Conservation (phyloP, 2,888 invertebrate species). For the Thumatha senex region DNA sequence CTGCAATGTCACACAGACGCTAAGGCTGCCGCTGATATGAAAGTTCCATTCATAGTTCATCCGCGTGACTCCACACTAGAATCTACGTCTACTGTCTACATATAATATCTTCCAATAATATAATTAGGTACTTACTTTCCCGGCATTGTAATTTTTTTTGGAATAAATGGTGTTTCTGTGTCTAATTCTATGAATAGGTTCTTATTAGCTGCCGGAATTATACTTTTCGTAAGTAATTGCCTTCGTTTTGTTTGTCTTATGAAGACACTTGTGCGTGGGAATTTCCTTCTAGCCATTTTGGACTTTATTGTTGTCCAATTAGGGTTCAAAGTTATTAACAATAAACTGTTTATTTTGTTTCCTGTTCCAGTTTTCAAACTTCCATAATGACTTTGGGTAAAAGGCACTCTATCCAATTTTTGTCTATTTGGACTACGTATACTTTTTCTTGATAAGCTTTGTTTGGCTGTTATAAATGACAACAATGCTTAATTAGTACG, state of each 20-base stretch:
- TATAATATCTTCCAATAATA: no score
- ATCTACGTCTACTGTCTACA: no score
- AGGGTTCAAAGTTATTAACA: not conserved
- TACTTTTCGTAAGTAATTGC: not conserved
- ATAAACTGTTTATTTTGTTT: not conserved
- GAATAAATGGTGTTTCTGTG: not conserved
- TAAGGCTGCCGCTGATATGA: no score
- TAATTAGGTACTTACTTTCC: not conserved
- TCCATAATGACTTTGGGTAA: not conserved
- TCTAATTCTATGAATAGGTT: not conserved
- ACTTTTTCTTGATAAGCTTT: not conserved
- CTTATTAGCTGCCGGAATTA: not conserved
- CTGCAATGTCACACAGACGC: no score
- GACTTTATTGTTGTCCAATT: not conserved
- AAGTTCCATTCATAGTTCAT: no score
- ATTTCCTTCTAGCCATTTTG: not conserved
- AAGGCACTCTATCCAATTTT: not conserved
- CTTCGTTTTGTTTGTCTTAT: not conserved
- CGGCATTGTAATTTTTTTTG: not conserved
- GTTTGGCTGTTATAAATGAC: not conserved
- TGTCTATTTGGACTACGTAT: not conserved
- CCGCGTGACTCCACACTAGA: no score
- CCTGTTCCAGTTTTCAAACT: not conserved
- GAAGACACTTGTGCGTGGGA: no score
- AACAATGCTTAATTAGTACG: not conserved